Base-by-base conservation (phyloP, 2,888 invertebrate genomes). In the Xestia rhomboidea region DNA sequence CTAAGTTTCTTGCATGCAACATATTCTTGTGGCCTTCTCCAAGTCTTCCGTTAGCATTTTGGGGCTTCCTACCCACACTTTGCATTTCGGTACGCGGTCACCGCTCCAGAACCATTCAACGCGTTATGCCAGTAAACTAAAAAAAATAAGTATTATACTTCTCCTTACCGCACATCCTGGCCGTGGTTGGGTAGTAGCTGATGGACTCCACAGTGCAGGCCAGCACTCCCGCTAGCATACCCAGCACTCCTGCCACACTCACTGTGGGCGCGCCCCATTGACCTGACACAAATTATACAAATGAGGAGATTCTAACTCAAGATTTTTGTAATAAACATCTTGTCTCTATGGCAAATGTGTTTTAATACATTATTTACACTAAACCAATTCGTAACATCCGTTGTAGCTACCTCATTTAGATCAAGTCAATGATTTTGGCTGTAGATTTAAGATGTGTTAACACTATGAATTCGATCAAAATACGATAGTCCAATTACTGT, bases 131-230 rank as follows among this genome's bases (percentile, higher is more conserved):
- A 0, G 15, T 41, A 2, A 2, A 38, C 15, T 10, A 11, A 6
- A 15, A 64, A 41, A 5, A 15, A 13, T 0, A n/a, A 15, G 60
- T 41, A 41, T 21, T 11, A 6, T 34, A n/a, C 7, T 8, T 18
- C 15, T 41, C 8, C 64, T 41, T 64, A 64, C 64, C 98, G 85
- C 98, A 98, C 98, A 98, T 98, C 92, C 97, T 97, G 0, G 99
- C 98, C 2, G 98, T 98, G n/a, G 99, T 99, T 73, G 99, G 98
- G 94, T 99, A 99, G 93, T 99, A 99, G 89, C 99, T 98, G 80
- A 99, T 98, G 8, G 98, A 98, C 93, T 98, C 98, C 24, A 98
- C 98, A 0, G 98, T 98, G 85, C 98, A 98, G 0, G 98, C 98
- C 51, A 98, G 92, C 38, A 98, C 98, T 0, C 98, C 98, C 0